A percentile compares a stretch with the other conserved stretches of the same genome.
Conservation (phyloP, 2,888 invertebrate genomes). For the Ornithoptera priamus region DNA sequence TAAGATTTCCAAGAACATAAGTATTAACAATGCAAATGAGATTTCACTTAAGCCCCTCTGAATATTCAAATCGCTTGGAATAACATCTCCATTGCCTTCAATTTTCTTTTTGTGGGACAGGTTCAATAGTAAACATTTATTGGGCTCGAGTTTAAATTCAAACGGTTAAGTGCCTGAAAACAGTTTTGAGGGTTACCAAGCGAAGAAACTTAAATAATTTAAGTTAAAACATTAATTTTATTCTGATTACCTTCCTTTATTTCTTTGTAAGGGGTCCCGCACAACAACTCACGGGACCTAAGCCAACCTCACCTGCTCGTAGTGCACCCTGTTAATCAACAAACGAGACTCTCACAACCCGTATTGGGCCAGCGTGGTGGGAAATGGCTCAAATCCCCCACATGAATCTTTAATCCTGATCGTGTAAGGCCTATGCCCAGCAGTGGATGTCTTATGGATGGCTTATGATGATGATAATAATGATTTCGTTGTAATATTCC, state of each 20-base stretch:
- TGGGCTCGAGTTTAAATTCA: background rate
- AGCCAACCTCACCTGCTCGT: too few relatives aligned
- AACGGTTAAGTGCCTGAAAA: background rate
- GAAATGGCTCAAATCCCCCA: too few relatives aligned
- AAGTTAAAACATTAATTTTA: background rate
- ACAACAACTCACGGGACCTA: too few relatives aligned
- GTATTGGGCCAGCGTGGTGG: too few relatives aligned
- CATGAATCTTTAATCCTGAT: too few relatives aligned
- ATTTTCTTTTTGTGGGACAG: conserved; percentile 9
- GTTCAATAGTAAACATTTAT: conserved; percentile 10
- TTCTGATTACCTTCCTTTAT: background rate
- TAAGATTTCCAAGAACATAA: conserved; percentile 15
- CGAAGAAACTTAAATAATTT: background rate
- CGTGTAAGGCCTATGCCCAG: too few relatives aligned
- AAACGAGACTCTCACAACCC: too few relatives aligned
- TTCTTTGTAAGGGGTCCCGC: too few relatives aligned
- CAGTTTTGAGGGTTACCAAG: background rate
- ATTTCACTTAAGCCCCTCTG: conserved; percentile 18
- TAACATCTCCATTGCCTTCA: conserved; percentile 20
- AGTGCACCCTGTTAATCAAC: too few relatives aligned
- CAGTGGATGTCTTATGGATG: too few relatives aligned
- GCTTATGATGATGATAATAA: too few relatives aligned
- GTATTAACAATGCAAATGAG: conserved; percentile 26
- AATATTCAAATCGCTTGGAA: conserved; percentile 22
- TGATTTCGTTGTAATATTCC: too few relatives aligned